Percentiles rank a stretch among this genome's conserved stretches.
Conservation (phyloP, 2,797 vertebrate genomes). For the Phylloscopus collybita region DNA sequence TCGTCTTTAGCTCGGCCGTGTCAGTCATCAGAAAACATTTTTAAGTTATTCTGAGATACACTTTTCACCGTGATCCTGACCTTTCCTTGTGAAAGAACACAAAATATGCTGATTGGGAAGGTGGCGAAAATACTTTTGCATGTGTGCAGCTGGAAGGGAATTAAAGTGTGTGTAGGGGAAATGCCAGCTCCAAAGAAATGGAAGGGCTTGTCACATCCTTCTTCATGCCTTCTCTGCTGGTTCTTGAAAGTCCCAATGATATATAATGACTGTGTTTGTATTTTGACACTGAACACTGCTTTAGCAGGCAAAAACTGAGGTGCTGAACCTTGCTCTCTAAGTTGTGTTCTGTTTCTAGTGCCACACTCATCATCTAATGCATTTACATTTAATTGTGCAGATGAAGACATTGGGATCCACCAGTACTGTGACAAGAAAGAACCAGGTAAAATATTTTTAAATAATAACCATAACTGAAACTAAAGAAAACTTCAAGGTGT, state of each 20-base stretch:
- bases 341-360: not conserved
- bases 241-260: not conserved
- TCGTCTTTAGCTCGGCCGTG: not conserved
- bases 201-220: not conserved
- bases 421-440: conserved; percentile 93
- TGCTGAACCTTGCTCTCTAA: not conserved
- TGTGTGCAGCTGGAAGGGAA: not conserved
- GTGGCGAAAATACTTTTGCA: not conserved
- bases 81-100: conserved; percentile 26
- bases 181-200: not conserved
- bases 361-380: conserved; percentile 15
- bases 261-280: not conserved
- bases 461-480: not conserved
- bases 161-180: not conserved
- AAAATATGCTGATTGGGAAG: not conserved
- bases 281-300: not conserved
- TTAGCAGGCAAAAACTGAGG: not conserved
- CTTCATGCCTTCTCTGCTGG: not conserved
- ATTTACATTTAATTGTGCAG: conserved; percentile 75
- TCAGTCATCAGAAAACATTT: conserved; percentile 48
- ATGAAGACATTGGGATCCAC: conserved; percentile 92
- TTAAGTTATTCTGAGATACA: conserved; percentile 4
- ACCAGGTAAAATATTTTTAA: conserved; percentile 81
- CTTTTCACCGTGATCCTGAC: not conserved
- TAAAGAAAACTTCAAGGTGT: not conserved